Percentiles rank a stretch among this genome's conserved stretches.
phyloP scores from a whole-genome alignment of 1,140 invertebrate species.

The Calephelis virginiensis region DNA sequence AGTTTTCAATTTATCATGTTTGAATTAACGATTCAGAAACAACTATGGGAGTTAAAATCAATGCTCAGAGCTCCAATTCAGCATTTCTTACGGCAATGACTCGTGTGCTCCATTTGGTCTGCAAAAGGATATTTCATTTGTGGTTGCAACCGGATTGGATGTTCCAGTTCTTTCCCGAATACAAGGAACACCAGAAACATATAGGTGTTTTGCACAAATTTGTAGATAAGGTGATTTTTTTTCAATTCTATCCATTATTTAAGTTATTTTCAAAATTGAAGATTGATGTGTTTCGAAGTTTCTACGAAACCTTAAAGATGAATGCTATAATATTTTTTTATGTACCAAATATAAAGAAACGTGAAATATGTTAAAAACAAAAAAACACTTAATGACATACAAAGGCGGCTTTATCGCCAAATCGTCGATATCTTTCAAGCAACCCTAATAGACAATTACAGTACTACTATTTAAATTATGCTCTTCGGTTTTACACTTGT shows the following conservation, averaged over 20 bases:
- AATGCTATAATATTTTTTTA: too few species aligned
- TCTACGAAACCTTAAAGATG: neutral
- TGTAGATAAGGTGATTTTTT: conserved; percentile 49
- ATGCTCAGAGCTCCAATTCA: conserved; percentile 51
- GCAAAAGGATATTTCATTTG: conserved; percentile 65
- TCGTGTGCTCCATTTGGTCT: conserved; percentile 45
- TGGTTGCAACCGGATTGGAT: conserved; percentile 71
- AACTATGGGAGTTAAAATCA: conserved; percentile 65
- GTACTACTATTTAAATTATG: too few species aligned
- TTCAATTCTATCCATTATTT: too few species aligned
- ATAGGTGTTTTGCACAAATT: conserved; percentile 49
- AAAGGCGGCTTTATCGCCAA: too few species aligned
- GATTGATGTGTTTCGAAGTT: neutral
- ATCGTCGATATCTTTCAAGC: too few species aligned
- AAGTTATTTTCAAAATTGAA: too few species aligned
- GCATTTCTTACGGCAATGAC: conserved; percentile 53
- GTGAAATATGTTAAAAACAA: too few species aligned
- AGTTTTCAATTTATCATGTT: too few species aligned
- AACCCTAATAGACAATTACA: too few species aligned
- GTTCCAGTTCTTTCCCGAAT: conserved; percentile 54
- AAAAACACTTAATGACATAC: too few species aligned
- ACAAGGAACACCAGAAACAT: conserved; percentile 38
- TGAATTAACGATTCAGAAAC: conserved; percentile 45
- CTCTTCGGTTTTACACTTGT: too few species aligned
- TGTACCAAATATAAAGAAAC: too few species aligned